These are phyloP conservation scores for Drosophila ohnishii DNA, from an alignment of 1,140 invertebrate species.

Conservation along the genomic window DNA sequence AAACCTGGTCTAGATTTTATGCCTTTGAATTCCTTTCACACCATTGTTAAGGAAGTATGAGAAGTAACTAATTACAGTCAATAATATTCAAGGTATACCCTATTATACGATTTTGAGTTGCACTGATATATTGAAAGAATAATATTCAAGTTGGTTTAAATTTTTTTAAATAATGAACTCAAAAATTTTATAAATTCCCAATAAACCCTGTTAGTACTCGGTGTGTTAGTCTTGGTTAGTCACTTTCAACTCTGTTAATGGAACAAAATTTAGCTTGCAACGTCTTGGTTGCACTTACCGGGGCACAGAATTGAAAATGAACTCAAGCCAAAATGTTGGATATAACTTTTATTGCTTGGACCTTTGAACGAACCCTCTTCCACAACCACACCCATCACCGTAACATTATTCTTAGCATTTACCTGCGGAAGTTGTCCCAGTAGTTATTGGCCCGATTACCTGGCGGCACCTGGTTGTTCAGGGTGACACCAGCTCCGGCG, in stretches of 20 bases:
- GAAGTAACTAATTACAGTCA: no score
- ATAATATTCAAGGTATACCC: no score
- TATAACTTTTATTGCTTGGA: slow-evolving; percentile 44
- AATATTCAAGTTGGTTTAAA: background rate
- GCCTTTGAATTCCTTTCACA: no score
- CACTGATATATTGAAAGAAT: background rate
- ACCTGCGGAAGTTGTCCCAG: slow-evolving; percentile 96
- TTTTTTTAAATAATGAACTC: no score
- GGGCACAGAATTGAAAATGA: slow-evolving; percentile 49
- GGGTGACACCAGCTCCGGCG: slow-evolving; percentile 78
- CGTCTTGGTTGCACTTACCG: slow-evolving; percentile 40
- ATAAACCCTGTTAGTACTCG: slow-evolving; percentile 1
- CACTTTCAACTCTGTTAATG: slow-evolving; percentile 56
- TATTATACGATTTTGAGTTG: no score
- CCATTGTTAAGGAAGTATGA: no score
- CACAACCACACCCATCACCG: slow-evolving; percentile 32
- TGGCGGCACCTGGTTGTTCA: slow-evolving; percentile 94
- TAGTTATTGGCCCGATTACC: slow-evolving; percentile 95
- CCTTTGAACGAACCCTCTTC: slow-evolving; percentile 7
- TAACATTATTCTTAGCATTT: slow-evolving; percentile 78
- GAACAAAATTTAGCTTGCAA: slow-evolving; percentile 12
- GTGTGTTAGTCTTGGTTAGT: slow-evolving; percentile 34
- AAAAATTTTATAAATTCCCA: no score
- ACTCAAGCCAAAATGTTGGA: slow-evolving; percentile 31
- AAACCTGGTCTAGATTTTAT: background rate